Evolutionary conservation across 2,113 vertebrate species (phyloP).

Genomic region (Micronycteris hirsuta): DNA sequence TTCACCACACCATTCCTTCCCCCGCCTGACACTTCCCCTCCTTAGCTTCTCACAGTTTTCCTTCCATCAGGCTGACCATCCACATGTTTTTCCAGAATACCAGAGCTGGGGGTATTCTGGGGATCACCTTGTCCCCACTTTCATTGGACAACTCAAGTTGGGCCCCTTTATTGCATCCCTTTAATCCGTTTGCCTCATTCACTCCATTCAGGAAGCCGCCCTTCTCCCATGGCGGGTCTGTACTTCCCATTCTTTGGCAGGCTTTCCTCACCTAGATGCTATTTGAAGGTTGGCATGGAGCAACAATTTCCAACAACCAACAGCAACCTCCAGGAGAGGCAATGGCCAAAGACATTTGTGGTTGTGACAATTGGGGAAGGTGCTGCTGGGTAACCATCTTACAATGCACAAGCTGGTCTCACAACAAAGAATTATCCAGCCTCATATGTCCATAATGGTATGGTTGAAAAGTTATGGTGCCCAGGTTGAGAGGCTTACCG

Average conservation of each 20-base stretch:
- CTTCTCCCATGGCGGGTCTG: background rate
- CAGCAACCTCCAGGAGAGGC: background rate
- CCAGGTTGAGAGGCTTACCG: background rate
- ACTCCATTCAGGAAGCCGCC: background rate
- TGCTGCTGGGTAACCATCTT: background rate
- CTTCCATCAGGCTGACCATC: background rate
- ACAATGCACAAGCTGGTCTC: background rate
- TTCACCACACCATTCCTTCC: background rate
- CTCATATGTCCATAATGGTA: fast-evolving
- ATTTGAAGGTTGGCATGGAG: background rate
- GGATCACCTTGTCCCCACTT: background rate
- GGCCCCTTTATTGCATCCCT: background rate
- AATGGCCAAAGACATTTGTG: background rate
- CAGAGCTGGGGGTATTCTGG: background rate
- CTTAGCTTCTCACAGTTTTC: background rate
- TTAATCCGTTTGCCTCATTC: background rate
- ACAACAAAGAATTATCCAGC: background rate
- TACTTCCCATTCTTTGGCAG: background rate
- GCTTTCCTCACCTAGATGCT: background rate
- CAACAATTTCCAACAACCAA: background rate
- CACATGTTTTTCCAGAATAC: background rate
- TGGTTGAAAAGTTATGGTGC: background rate
- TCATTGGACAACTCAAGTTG: background rate
- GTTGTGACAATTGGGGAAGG: background rate
- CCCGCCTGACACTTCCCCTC: background rate